Conservation (phyloP, 2,113 vertebrate species). For the Gobius niger region DNA sequence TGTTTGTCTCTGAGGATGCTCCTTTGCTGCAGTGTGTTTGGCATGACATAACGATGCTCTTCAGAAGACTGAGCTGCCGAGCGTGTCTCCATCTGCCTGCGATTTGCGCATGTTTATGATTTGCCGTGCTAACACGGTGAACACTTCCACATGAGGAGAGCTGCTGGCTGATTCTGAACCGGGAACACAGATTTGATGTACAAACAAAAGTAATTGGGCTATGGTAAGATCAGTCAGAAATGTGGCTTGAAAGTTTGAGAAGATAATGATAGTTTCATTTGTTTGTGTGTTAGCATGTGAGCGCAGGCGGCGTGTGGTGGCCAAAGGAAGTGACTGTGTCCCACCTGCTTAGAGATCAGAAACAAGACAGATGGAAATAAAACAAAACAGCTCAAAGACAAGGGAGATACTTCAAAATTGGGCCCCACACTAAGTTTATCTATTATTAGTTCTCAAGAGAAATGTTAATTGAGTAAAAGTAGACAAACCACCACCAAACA, state of each 20-base stretch:
- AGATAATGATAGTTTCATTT: constrained; percentile 17
- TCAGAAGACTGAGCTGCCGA: constrained; percentile 68
- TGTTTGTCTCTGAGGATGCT: constrained; percentile 60
- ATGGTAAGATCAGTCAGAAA: constrained; percentile 26
- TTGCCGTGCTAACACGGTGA: constrained; percentile 68
- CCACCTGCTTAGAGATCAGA: constrained; percentile 23
- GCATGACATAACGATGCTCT: constrained; percentile 40
- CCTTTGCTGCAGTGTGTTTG: constrained; percentile 21
- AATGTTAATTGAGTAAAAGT: no score
- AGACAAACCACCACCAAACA: no score
- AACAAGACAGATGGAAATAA: constrained; percentile 24
- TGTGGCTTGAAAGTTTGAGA: constrained; percentile 17
- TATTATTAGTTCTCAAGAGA: no score
- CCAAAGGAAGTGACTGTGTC: constrained; percentile 4
- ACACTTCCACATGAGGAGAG: constrained; percentile 71
- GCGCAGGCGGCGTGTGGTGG: constrained; percentile 5
- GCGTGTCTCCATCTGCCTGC: constrained; percentile 75
- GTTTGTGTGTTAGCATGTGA: constrained; percentile 14
- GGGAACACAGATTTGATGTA: constrained; percentile 32
- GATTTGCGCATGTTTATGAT: constrained; percentile 77
- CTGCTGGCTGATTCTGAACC: constrained; percentile 49
- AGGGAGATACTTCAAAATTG: background rate
- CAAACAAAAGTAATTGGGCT: constrained; percentile 31
- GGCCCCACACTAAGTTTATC: no score
- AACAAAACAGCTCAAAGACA: constrained; percentile 12